Base-by-base conservation (phyloP, 2,888 invertebrate genomes). In the Amaurobius ferox region DNA sequence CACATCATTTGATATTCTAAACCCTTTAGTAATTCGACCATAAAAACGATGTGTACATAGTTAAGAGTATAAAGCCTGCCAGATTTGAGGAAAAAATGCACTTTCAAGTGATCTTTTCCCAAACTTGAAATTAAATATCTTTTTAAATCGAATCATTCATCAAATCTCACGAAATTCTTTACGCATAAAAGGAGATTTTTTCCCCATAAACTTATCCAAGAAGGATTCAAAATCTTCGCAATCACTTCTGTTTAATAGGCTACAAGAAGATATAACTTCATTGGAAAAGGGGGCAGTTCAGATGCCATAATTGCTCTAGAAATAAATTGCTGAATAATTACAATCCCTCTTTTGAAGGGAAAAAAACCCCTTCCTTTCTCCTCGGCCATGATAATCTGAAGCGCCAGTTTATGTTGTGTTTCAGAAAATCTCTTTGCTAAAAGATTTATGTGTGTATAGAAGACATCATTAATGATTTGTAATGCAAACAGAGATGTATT, bases 391-490 rank as follows among this genome's bases (percentile, higher is more conserved):
- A 55, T 55, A 55, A 55, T 55, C 55, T 23, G 19, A 23, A 55
- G 55, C 55, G 19, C 55, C 11, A 6, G 55, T 23, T 55, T 55
- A 23, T 55, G 23, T 55, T 55, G 55, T 55, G 23, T 55, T 55
- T 29, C 16, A n/a, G 64, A 64, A 64, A 16, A 48, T 64, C 71
- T 28, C 68, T 26, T 44, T 77, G 64, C 71, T 85, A 64, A 85
- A 85, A 85, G 77, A 85, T 85, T 85, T 77, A 83, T 83, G 70
- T 48, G 73, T 70, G 61, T 64, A 44, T 76, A 23, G 44, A 44
- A 62, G 70, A 48, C 76, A 77, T 85, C 83, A 66, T 77, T 85
- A 85, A 85, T 72, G 83, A 85, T 85, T 85, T 48, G 83, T 72
- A 85, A 85, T 78, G 66, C 83, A 85, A 85, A 85, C 83, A 72